Base-by-base conservation (phyloP, 2,113 vertebrate genomes). In the Gasterosteus aculeatus region DNA sequence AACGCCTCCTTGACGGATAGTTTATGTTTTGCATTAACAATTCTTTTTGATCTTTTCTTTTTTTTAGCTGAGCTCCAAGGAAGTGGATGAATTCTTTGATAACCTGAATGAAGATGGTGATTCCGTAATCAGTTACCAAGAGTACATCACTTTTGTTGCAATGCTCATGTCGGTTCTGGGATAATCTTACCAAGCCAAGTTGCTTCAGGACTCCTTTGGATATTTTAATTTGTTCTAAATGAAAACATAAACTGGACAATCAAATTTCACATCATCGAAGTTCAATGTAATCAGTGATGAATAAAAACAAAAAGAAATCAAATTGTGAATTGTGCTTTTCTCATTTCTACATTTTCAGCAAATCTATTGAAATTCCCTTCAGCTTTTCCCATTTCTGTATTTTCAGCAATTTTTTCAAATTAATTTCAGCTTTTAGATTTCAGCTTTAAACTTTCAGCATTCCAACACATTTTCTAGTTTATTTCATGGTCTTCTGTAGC, bases 91-190 rank as follows among this genome's bases (percentile, higher is more conserved):
- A 0, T 77, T 92, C 42, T 89, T 93, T 41, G 62, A 49, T 0
- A n/a, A 39, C 0, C 78, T 93, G 72, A 88, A 92, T 12, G 0
- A 1, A 0, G 83, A 93, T 22, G 0, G 6, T 0, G 80, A 90
- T n/a, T 86, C 82, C 0, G 2, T 3, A 3, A 72, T 93, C 57
- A 78, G 88, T 74, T 93, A 91, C 57, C 10, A 72, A 18, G 92
- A 93, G 76, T 93, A 5, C 51, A 9, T 62, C 3, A 1, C 1
- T 11, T n/a, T 91, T 54, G 42, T 88, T 2, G 51, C 75, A 22
- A 39, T 62, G 33, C 5, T 35, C 33, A 3, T 51, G 10, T 57
- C 2, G 2, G 1, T 11, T 19, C 91, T 54, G 42, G 88, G 2
- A 46, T 75, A 22, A 39, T 63, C 15, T 4, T 90, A 5, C 8